Conservation (phyloP, 2,113 vertebrate species). For the Damaliscus lunatus region DNA sequence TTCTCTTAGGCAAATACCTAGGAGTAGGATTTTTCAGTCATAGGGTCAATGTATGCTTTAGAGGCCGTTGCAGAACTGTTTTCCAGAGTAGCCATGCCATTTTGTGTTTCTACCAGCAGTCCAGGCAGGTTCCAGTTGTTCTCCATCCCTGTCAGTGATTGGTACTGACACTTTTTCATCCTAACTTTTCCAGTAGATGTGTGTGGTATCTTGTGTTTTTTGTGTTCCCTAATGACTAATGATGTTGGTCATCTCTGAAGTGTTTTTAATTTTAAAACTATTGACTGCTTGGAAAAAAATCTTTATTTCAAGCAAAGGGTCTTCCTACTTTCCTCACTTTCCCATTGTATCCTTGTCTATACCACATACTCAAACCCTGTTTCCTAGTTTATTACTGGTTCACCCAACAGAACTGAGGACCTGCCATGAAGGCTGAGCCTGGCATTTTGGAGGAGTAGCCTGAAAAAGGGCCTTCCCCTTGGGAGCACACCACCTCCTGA, state of each 20-base stretch:
- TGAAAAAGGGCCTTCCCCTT: not conserved
- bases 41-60: not conserved
- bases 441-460: not conserved
- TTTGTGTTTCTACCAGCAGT: not conserved
- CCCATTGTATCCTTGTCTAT: not conserved
- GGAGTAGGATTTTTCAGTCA: not conserved
- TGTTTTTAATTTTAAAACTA: not conserved
- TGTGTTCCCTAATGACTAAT: not conserved
- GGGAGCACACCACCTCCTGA: not conserved
- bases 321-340: not conserved
- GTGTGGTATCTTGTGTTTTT: not conserved
- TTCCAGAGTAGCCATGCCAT: not conserved
- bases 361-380: not conserved
- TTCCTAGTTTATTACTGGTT: not conserved
- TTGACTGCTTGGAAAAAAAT: not conserved
- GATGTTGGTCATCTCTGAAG: not conserved
- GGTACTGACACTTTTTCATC: not conserved
- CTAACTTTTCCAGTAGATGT: not conserved
- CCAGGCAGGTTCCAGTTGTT: too few relatives aligned
- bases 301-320: not conserved
- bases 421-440: not conserved
- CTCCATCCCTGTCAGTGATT: not conserved
- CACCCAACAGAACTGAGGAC: not conserved
- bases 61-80: not conserved
- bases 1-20: not conserved